These are phyloP conservation scores for Cherax quadricarinatus DNA, from an alignment of 1,140 invertebrate species.

Conservation along the genomic window DNA sequence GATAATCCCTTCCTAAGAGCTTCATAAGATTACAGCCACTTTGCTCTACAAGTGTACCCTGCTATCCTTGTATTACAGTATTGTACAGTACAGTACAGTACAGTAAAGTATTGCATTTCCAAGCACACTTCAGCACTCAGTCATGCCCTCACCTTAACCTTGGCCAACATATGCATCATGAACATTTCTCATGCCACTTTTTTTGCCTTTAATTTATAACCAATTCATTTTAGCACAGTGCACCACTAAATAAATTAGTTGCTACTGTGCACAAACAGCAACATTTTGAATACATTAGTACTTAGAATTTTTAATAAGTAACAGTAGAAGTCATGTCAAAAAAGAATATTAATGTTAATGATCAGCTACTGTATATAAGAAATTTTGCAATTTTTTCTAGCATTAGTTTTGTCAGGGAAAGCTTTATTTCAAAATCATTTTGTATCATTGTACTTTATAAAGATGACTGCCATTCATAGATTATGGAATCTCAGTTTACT, in stretches of 20 bases:
- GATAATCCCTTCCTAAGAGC: not conserved
- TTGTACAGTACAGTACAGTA: not conserved
- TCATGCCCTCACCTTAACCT: not conserved
- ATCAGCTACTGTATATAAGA: not conserved
- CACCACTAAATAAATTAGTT: not conserved
- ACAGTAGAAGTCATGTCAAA: not conserved
- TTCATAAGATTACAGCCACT: not conserved
- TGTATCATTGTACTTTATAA: too few relatives aligned
- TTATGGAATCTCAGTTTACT: too few relatives aligned
- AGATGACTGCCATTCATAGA: too few relatives aligned
- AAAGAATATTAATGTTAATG: not conserved
- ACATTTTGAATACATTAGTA: not conserved
- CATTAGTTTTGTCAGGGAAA: not conserved
- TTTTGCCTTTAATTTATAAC: not conserved
- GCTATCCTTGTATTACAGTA: not conserved
- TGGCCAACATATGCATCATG: not conserved
- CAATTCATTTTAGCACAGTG: not conserved
- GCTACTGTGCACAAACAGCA: not conserved
- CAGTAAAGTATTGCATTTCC: not conserved
- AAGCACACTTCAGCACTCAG: not conserved
- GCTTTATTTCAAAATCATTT: not conserved
- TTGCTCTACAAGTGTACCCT: not conserved
- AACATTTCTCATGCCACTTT: not conserved
- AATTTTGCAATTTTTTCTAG: not conserved
- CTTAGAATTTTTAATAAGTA: too few relatives aligned